Base-by-base conservation (phyloP, 2,888 invertebrate genomes). In the Sinodicranocentrus sp. region DNA sequence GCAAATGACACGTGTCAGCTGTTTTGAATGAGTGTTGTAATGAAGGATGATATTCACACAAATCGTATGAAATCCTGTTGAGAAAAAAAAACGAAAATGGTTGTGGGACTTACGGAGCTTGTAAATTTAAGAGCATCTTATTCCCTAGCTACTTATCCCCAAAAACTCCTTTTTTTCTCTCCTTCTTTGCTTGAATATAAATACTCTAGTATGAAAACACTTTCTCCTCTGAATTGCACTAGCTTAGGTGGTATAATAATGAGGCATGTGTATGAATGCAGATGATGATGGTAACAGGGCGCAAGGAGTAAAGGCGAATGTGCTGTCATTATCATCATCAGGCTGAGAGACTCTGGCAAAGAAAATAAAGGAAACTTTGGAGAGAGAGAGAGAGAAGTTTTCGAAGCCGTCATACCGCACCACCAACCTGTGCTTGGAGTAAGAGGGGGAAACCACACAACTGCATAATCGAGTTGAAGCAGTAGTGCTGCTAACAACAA, bases 1-100 rank as follows among this genome's bases (percentile, higher is more conserved):
- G 13, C 17, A 33, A 76, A 61, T 61, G 82, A 82, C 82, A 82
- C 82, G 82, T 82, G 82, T 76, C 82, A 68, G 59, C 33, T 67
- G 73, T 67, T 44, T 52, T 26, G 75, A 82, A 70, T 48, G 70
- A 67, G 71, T 48, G 48, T 76, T 70, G 75, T 75, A 61, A 70
- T 61, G 25, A 65, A 43, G 43, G 19, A 65, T 65, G 43, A 28
- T 21, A 21, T 65, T 65, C 28, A n/a, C 65, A 61, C 21, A 61
- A 61, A 61, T n/a, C 23, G 33, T 17, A 61, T 17, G 65, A 25
- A 23, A 61, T 19, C 52, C 52, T 33, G 19, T n/a, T n/a, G n/a
- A 52, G 59, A 63, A 33, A 17, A 63, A 57, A 28, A 26, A 15
- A 65, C 65, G 6, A 65, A 65, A 13, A 52, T 17, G 6, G 13